Evolutionary conservation across 2,797 vertebrate species (phyloP), one percentile per base, ranked within the genome.

Genomic region (Pteropus rufus): DNA sequence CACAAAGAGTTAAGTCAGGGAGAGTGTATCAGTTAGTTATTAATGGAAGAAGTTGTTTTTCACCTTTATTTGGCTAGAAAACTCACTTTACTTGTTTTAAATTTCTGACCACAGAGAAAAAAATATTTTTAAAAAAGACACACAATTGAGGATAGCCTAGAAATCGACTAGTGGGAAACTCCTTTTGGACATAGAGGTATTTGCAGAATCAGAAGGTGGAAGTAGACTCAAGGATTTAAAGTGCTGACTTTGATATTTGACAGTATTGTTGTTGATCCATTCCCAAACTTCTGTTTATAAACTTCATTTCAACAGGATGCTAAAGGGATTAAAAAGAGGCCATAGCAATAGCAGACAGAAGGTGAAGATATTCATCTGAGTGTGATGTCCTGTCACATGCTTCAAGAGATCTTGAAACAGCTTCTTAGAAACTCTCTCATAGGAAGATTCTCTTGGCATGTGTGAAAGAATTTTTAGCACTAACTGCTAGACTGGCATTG

Each of bases 201-300:
- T 60, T 94, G 16, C 15, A 86, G 39, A 77, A 72, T 93, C n/a
- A 46, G 41, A 54, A 93, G 44, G 75, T 89, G 12, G 56, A 91
- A 83, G 73, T 29, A 24, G 46, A 49, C 83, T 12, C 39, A 94
- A 96, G 88, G 79, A 77, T 97, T 95, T 96, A 82, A 91, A 92
- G 26, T 76, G 36, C 65, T 93, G 84, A 65, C 79, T 88, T 89
- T 72, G 88, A 91, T 73, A 79, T 86, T 92, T 97, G 93, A 62
- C 94, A 83, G 88, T 90, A 67, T 92, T 89, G 85, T 73, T 96
- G 76, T 94, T 96, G 95, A 94, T 93, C 77, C 90, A 75, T 69
- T 58, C 85, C 90, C 88, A 81, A 95, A 89, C 88, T 95, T 86
- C 64, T 96, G 92, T 97, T 95, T 95, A 93, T 92, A 97, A 93